Evolutionary conservation across 2,113 vertebrate genomes (phyloP).

Genomic region (Reinhardtius hippoglossoides): DNA sequence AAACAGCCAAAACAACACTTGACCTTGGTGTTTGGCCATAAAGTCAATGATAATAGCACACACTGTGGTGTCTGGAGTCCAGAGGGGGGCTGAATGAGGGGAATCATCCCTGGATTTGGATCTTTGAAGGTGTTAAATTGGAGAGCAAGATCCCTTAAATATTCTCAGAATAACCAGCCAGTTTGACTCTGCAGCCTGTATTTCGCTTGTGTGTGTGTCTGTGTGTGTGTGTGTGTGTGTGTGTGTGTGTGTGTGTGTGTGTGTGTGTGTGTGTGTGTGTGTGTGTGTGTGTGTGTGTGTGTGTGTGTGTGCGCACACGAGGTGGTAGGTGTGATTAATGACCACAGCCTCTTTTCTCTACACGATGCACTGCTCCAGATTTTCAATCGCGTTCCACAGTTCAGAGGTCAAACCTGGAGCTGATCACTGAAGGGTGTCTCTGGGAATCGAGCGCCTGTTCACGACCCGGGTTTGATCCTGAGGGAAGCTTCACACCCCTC

Average conservation of each 20-base stretch:
- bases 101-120: constrained; percentile 20
- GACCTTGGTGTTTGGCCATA: constrained; percentile 61
- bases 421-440: constrained; percentile 58
- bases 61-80: constrained; percentile 22
- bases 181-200: constrained; percentile 23
- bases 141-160: constrained; percentile 22
- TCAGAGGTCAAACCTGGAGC: constrained; percentile 72
- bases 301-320: constrained; percentile 23
- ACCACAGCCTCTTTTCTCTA: constrained; percentile 60
- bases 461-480: constrained; percentile 58
- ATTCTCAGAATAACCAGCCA: constrained; percentile 18
- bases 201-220: constrained; percentile 27
- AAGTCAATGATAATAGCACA: constrained; percentile 59
- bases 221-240: constrained; percentile 44
- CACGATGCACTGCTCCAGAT: constrained; percentile 63
- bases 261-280: constrained; percentile 34
- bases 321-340: constrained; percentile 78
- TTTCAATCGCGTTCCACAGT: constrained; percentile 74
- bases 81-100: neutral
- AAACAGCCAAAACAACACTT: constrained; percentile 47
- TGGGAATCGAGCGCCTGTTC: constrained; percentile 38
- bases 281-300: constrained; percentile 45
- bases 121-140: constrained; percentile 34
- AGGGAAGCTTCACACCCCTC: constrained; percentile 16
- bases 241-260: constrained; percentile 45